Evolutionary conservation across 2,113 vertebrate species (phyloP).

Genomic region (Microcebus tavaratra): DNA sequence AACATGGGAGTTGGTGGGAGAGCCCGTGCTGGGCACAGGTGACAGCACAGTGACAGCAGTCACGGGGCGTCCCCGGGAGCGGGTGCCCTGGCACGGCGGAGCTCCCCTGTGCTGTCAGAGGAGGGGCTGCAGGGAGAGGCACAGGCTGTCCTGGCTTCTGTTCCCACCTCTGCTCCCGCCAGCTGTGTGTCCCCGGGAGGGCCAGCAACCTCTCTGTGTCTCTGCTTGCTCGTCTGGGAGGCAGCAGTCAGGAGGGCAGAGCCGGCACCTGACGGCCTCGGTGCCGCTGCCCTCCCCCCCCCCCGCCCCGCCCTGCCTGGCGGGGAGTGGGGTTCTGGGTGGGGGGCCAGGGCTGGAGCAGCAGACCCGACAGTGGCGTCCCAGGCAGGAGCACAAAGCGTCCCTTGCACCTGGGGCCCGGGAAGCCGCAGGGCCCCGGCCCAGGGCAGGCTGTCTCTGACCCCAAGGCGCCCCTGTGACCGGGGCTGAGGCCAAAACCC

Average conservation of each 20-base stretch:
- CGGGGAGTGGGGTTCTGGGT: not conserved
- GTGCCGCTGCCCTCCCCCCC: no score
- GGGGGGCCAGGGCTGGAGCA: not conserved
- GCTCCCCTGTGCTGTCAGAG: not conserved
- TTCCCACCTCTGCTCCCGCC: not conserved
- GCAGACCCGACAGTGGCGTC: not conserved
- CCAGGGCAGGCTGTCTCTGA: not conserved
- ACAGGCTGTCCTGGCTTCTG: not conserved
- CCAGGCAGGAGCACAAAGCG: not conserved
- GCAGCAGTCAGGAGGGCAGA: not conserved
- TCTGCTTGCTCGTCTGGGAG: not conserved
- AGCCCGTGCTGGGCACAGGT: accelerated
- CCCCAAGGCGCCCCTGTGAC: not conserved
- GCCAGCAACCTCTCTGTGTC: not conserved
- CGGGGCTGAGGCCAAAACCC: not conserved
- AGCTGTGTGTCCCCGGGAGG: not conserved
- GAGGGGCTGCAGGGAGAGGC: not conserved
- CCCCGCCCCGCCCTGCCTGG: not conserved
- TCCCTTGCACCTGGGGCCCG: not conserved
- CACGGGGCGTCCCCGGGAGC: accelerated
- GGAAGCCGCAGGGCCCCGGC: not conserved
- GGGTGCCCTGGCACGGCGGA: accelerated
- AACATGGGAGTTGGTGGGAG: accelerated
- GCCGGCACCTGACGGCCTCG: not conserved
- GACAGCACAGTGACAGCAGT: not conserved